These are phyloP conservation scores for Sander vitreus DNA, from an alignment of 2,113 vertebrate genomes.

Conservation along the genomic window DNA sequence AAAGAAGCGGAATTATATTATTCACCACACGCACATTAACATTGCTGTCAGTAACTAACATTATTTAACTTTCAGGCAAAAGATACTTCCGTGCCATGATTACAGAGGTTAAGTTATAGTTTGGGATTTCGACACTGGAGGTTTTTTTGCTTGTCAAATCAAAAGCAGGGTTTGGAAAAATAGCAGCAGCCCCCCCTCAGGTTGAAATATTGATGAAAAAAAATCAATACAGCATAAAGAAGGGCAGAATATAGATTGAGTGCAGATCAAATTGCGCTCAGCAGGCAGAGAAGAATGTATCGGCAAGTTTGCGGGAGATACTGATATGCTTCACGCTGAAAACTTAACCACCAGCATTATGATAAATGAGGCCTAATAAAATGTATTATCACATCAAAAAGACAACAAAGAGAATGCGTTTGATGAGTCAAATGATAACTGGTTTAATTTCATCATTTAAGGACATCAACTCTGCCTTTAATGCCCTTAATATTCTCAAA, in stretches of 20 bases:
- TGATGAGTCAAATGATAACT: neutral
- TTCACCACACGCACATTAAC: neutral
- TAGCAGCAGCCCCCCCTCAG: constrained; percentile 1
- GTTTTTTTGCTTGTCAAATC: constrained; percentile 18
- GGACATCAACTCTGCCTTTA: neutral
- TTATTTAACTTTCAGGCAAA: neutral
- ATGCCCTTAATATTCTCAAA: constrained; percentile 22
- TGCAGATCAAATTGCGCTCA: constrained; percentile 60
- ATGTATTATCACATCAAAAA: constrained; percentile 1
- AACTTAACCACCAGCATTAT: constrained; percentile 32
- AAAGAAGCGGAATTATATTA: neutral
- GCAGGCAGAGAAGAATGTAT: constrained; percentile 35
- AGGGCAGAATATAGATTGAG: constrained; percentile 58
- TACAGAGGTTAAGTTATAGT: neutral
- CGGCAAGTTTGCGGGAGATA: constrained; percentile 34
- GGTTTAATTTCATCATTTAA: neutral
- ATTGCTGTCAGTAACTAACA: neutral
- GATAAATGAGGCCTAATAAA: constrained; percentile 24
- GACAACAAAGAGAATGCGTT: neutral
- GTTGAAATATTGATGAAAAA: constrained; percentile 62
- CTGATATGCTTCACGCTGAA: constrained; percentile 36
- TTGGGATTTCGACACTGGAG: constrained; percentile 20
- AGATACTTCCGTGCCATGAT: neutral
- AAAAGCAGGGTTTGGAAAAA: constrained; percentile 39
- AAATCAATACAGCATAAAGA: constrained; percentile 62